Evolutionary conservation across 1,140 invertebrate species (phyloP).

Genomic region (Watersipora subatra): DNA sequence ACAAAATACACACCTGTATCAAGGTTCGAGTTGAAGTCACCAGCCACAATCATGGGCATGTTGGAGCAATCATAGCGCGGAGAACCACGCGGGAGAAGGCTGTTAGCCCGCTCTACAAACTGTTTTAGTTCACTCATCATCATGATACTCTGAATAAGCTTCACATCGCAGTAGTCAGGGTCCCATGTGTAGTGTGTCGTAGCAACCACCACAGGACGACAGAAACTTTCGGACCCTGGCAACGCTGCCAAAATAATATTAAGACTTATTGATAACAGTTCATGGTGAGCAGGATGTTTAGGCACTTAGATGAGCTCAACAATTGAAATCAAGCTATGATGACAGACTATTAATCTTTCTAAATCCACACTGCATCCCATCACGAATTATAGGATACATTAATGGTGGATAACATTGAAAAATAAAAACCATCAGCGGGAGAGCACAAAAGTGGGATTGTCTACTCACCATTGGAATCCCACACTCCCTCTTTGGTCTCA

Average conservation of each 20-base stretch:
- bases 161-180: constrained; percentile 99
- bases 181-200: constrained; percentile 99
- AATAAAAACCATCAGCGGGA: no score
- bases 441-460: no score
- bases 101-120: constrained; percentile 26
- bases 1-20: constrained; percentile 64
- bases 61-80: constrained; percentile 50
- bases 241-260: constrained; percentile 47
- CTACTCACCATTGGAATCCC: constrained; percentile 48
- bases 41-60: constrained; percentile 86
- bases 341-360: no score
- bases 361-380: no score
- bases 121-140: constrained; percentile 68
- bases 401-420: no score
- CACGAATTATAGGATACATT: no score
- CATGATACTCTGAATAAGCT: constrained; percentile 99
- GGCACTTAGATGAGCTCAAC: neutral
- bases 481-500: constrained; percentile 81
- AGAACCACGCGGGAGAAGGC: constrained; percentile 16
- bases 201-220: constrained; percentile 80
- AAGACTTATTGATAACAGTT: neutral
- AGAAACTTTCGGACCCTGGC: constrained; percentile 49
- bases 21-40: constrained; percentile 96
- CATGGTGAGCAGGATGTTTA: neutral
- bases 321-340: no score